phyloP scores from a whole-genome alignment of 2,888 invertebrate species.

The Apamea anceps region DNA sequence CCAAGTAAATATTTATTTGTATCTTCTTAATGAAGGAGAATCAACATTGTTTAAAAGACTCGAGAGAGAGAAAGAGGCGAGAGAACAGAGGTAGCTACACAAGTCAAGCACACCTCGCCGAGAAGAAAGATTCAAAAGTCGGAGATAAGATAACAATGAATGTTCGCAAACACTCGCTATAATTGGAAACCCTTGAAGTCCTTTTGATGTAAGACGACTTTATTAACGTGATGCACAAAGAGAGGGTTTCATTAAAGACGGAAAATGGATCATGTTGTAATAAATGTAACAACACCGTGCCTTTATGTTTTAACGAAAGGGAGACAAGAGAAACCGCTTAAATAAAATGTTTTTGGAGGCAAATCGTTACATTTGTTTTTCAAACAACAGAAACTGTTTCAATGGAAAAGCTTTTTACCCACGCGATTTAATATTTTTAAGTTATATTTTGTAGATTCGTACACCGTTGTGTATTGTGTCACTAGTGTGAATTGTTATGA shows the following conservation, averaged over 20 bases:
- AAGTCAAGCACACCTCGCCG: constrained; percentile 65
- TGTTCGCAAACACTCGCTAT: constrained; percentile 71
- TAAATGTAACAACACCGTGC: constrained; percentile 36
- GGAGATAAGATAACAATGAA: constrained; percentile 73
- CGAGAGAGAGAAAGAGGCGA: constrained; percentile 47
- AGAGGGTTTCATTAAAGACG: constrained; percentile 67
- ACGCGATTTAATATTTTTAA: constrained; percentile 37
- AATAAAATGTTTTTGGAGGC: constrained; percentile 33
- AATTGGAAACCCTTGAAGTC: constrained; percentile 68
- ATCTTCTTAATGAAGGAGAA: constrained; percentile 49
- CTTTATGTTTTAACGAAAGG: constrained; percentile 29
- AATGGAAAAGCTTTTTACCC: constrained; percentile 29
- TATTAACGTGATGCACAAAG: constrained; percentile 70
- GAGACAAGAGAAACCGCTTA: constrained; percentile 19
- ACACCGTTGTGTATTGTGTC: constrained; percentile 15
- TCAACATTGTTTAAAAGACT: constrained; percentile 55
- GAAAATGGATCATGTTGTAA: constrained; percentile 36
- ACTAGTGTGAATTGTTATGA: constrained; percentile 7
- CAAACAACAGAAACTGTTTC: constrained; percentile 30
- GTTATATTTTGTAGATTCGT: constrained; percentile 20
- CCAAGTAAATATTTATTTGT: constrained; percentile 55
- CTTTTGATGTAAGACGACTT: constrained; percentile 70
- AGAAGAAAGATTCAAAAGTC: constrained; percentile 66
- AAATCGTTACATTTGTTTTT: constrained; percentile 40
- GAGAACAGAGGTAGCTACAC: constrained; percentile 60